Evolutionary conservation across 2,888 invertebrate genomes (phyloP), one percentile per base, ranked within the genome.

Genomic region (Auanema sp.): DNA sequence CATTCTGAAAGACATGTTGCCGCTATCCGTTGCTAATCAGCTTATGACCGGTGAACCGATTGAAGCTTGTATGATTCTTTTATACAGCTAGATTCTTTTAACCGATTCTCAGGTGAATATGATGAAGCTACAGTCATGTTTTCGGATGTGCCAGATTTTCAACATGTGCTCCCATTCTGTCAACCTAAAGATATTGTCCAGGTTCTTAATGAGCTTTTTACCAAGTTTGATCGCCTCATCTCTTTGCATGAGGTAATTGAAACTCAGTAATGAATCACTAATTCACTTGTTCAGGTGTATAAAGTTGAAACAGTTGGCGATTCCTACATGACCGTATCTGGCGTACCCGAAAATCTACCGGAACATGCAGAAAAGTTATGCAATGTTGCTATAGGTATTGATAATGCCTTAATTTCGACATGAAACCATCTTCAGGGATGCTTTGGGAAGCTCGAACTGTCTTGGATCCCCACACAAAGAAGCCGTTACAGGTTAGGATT

Each of bases 171-270:
- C 0, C 79, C 84, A 3, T 66, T 76, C 5, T 80, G 82, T 61
- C 72, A 79, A 16, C 85, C 85, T 2, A 78, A 81, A 54, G 79
- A 84, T 42, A 76, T 85, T 16, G 84, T 85, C 1, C 70, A 74
- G 56, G 76, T 85, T 59, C 76, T 85, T 23, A 85, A 86, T 69
- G 81, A 81, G 40, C 76, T 85, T 18, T 86, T 85, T 76, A 80
- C 80, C 11, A 75, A 79, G 33, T 72, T 79, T 42, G 80, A 82
- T 44, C 65, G 79, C 10, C 71, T 83, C 10, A 76, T 79, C 5
- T 75, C 75, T 40, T 61, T 80, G 51, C 79, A 80, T 49, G 71
- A 72, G 44, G 77, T 77, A 49, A 40, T n/a, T 14, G 52, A 10
- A 16, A 2, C 24, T 10, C 12, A 14, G n/a, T n/a, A n/a, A n/a